A percentile compares a stretch with the other conserved stretches of the same genome.
phyloP scores from a whole-genome alignment of 2,888 invertebrate genomes.

The Trimorus sp. region DNA sequence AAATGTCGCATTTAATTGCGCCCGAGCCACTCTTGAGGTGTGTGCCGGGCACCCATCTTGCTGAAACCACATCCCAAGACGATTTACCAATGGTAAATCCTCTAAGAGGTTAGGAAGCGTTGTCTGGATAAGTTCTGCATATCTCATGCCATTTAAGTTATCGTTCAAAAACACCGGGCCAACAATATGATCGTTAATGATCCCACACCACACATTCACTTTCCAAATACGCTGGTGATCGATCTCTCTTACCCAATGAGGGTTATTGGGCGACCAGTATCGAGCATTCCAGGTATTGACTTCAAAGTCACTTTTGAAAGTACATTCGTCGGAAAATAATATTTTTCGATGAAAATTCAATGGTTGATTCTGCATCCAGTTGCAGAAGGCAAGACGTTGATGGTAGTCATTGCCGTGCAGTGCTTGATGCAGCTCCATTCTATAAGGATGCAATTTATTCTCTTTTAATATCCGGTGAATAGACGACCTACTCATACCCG shows the following conservation, averaged over 20 bases:
- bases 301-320: conserved; percentile 34
- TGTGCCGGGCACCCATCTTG: too few species aligned
- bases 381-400: conserved; percentile 23
- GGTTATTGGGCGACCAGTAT: conserved; percentile 26
- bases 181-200: conserved; percentile 30
- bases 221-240: conserved; percentile 31
- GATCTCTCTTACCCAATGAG: conserved; percentile 19
- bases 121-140: too few species aligned
- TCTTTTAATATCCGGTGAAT: conserved; percentile 20
- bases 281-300: conserved; percentile 33
- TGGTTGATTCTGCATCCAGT: conserved; percentile 23
- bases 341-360: conserved; percentile 26
- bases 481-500: too few species aligned
- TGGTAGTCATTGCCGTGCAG: not conserved
- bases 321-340: conserved; percentile 34
- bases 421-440: conserved; percentile 12
- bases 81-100: too few species aligned
- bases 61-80: not conserved
- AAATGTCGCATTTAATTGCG: too few species aligned
- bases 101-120: too few species aligned
- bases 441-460: conserved; percentile 32
- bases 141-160: not conserved
- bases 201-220: conserved; percentile 25
- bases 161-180: conserved; percentile 4
- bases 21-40: too few species aligned